A percentile compares a stretch with the other conserved stretches of the same genome.
Conservation (phyloP, 2,888 invertebrate genomes). For the Coremacera marginata region DNA sequence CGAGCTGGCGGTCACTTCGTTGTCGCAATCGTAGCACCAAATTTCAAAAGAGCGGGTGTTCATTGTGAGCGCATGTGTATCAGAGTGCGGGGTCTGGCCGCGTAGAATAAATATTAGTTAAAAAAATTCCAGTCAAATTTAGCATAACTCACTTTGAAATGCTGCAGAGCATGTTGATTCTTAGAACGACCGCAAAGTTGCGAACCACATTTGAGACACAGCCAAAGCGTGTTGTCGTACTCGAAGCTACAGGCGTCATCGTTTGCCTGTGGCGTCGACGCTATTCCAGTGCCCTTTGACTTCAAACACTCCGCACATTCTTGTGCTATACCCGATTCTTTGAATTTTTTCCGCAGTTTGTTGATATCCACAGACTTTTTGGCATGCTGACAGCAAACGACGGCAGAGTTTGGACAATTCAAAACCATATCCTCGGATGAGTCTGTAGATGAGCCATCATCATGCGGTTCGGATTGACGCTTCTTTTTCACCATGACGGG, state of each 20-base stretch:
- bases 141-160: conserved; percentile 71
- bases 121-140: background rate
- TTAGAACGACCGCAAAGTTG: conserved; percentile 80
- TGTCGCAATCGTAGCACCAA: conserved; percentile 85
- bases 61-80: conserved; percentile 80
- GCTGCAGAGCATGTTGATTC: conserved; percentile 80
- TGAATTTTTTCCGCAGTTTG: conserved; percentile 74
- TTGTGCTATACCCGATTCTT: conserved; percentile 71
- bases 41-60: conserved; percentile 80
- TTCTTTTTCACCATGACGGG: conserved; percentile 79
- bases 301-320: conserved; percentile 73
- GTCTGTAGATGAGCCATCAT: conserved; percentile 78
- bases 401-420: conserved; percentile 49
- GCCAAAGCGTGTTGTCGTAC: conserved; percentile 75
- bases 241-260: conserved; percentile 63
- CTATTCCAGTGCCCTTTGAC: conserved; percentile 66
- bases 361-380: conserved; percentile 77
- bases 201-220: conserved; percentile 86
- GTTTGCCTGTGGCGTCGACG: background rate
- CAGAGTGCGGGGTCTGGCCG: conserved; percentile 77
- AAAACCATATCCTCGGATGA: conserved; percentile 78
- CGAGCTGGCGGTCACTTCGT: conserved; percentile 74
- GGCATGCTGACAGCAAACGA: conserved; percentile 77
- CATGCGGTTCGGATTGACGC: conserved; percentile 78
- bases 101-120: background rate